Percentiles rank a stretch among this genome's conserved stretches.
Evolutionary conservation across 2,888 invertebrate species (phyloP).

Genomic region (Mythimna vitellina): DNA sequence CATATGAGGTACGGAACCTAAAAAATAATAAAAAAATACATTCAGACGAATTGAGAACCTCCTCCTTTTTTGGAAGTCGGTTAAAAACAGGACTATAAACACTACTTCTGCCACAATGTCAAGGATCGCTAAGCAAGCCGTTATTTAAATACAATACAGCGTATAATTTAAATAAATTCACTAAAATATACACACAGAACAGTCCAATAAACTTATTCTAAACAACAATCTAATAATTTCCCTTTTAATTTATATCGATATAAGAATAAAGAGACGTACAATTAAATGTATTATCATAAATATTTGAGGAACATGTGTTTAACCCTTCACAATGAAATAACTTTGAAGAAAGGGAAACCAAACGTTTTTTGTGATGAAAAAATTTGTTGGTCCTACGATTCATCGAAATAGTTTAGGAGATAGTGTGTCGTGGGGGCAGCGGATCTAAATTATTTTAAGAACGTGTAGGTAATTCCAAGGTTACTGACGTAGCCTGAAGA

Average conservation of each 20-base stretch:
- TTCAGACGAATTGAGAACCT: no score
- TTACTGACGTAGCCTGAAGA: no score
- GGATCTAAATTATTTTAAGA: no score
- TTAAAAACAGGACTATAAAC: neutral
- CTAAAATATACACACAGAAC: conserved; percentile 19
- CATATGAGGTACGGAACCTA: no score
- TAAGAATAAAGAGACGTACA: conserved; percentile 64
- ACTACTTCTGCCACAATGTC: neutral
- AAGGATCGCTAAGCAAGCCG: conserved; percentile 3
- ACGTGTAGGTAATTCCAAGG: no score
- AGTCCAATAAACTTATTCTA: conserved; percentile 29
- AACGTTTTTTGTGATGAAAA: conserved; percentile 64
- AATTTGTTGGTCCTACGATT: conserved; percentile 67
- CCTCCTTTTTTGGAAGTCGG: no score
- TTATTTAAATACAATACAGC: neutral
- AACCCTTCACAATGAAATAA: conserved; percentile 72
- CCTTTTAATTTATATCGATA: conserved; percentile 54
- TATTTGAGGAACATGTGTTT: conserved; percentile 66
- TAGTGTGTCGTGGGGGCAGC: neutral
- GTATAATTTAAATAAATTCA: conserved; percentile 28
- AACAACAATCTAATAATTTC: conserved; percentile 13
- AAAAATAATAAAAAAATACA: no score
- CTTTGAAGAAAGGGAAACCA: conserved; percentile 68
- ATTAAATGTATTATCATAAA: conserved; percentile 75
- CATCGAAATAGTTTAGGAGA: conserved; percentile 67